Conservation (phyloP, 2,797 vertebrate species). For the Sarcoramphus papa region DNA sequence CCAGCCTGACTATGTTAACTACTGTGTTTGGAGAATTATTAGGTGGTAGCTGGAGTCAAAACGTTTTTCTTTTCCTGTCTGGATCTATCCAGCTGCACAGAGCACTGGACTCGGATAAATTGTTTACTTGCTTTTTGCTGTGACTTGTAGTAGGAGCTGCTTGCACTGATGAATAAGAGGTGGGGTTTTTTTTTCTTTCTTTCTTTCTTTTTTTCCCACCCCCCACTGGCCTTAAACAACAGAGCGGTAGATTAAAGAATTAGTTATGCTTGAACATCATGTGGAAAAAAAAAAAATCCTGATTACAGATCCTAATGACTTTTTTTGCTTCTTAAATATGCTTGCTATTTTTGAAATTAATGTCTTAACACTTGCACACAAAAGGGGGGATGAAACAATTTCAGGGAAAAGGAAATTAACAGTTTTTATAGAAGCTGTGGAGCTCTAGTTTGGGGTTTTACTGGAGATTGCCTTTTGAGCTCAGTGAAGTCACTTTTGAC, state of each 20-base stretch:
- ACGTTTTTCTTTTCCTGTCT: neutral
- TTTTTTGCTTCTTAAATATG: neutral
- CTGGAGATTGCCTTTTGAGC: neutral
- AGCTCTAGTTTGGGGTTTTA: neutral
- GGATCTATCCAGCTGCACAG: neutral
- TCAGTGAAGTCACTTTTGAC: neutral
- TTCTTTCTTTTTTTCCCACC: neutral
- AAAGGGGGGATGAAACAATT: neutral
- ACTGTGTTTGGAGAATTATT: neutral
- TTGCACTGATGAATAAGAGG: neutral
- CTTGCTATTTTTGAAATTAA: neutral
- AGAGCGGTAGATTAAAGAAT: neutral
- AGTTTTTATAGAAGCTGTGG: neutral
- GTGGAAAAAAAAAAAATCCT: no score
- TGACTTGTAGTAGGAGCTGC: neutral
- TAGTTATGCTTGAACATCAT: neutral
- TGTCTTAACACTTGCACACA: neutral
- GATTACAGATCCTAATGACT: neutral
- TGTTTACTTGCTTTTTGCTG: neutral
- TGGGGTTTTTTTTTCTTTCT: neutral
- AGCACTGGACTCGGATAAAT: neutral
- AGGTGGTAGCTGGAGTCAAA: neutral
- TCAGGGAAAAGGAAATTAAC: neutral
- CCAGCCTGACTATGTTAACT: neutral
- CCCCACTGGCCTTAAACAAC: neutral